Conservation (phyloP, 2,888 invertebrate species). For the Chymomyza fuscimana region DNA sequence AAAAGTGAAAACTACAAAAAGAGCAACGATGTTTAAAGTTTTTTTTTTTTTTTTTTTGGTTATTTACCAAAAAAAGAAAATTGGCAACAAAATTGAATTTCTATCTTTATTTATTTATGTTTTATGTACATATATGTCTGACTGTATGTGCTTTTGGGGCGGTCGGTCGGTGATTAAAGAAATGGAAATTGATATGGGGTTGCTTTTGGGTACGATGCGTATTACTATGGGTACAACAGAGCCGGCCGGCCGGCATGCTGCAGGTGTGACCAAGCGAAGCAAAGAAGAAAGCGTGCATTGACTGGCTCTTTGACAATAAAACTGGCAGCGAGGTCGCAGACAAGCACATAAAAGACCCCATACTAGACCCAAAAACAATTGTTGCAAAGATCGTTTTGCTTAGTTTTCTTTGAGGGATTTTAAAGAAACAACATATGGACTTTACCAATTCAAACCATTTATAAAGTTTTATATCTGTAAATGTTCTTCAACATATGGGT, state of each 20-base stretch:
- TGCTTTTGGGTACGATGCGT: not conserved
- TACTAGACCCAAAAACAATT: not conserved
- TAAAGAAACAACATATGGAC: too few species aligned
- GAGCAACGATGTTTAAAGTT: slow-evolving; percentile 32
- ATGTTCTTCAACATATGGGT: too few species aligned
- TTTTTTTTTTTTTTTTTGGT: slow-evolving; percentile 3
- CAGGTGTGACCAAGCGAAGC: slow-evolving; percentile 67
- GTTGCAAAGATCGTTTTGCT: not conserved
- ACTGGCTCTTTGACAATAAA: slow-evolving; percentile 36
- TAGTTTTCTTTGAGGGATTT: not conserved
- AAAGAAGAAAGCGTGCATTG: slow-evolving; percentile 68
- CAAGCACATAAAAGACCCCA: slow-evolving; percentile 3
- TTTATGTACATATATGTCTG: slow-evolving; percentile 6
- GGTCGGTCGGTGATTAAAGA: slow-evolving; percentile 12
- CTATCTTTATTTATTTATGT: slow-evolving; percentile 24
- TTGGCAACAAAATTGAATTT: slow-evolving; percentile 46
- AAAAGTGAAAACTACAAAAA: slow-evolving; percentile 64
- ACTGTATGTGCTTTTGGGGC: slow-evolving; percentile 10
- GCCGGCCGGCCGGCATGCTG: not conserved
- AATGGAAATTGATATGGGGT: slow-evolving; percentile 23
- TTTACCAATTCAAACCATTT: too few species aligned
- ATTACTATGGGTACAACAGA: not conserved
- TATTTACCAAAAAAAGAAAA: slow-evolving; percentile 53
- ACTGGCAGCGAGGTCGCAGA: slow-evolving; percentile 60
- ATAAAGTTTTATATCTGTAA: too few species aligned